Conservation (phyloP, 2,797 vertebrate genomes). For the Phrynocephalus forsythii region DNA sequence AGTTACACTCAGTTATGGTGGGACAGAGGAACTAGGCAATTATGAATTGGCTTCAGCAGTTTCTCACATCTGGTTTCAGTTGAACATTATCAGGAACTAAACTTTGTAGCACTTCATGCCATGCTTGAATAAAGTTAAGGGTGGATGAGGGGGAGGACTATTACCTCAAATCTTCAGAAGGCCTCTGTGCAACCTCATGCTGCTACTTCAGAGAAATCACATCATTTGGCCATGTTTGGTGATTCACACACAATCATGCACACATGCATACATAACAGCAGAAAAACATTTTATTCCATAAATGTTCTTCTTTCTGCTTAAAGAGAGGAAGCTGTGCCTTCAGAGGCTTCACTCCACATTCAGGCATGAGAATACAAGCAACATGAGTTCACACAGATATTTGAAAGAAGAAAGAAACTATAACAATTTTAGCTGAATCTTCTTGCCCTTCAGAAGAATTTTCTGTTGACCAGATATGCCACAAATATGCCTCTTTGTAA, state of each 20-base stretch:
- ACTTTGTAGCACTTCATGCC: background rate
- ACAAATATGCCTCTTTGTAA: background rate
- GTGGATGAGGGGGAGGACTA: background rate
- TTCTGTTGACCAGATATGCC: background rate
- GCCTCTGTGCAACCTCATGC: background rate
- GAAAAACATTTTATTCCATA: background rate
- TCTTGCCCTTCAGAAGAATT: background rate
- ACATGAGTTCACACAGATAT: background rate
- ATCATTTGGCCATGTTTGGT: background rate
- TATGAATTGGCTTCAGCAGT: background rate
- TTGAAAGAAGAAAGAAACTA: background rate
- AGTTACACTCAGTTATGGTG: background rate
- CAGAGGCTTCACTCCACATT: background rate
- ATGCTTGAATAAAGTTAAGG: background rate
- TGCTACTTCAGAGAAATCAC: background rate
- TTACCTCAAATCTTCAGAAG: constrained; percentile 1
- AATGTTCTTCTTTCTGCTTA: background rate
- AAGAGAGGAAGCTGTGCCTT: background rate
- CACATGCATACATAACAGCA: background rate
- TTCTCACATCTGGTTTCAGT: background rate
- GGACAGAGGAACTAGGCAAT: background rate
- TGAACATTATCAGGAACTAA: background rate
- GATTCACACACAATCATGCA: too few relatives aligned
- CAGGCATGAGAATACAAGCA: background rate
- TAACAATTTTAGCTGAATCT: background rate